Evolutionary conservation across 2,888 invertebrate genomes (phyloP), one percentile per base, ranked within the genome.

Genomic region (Drosophila trichaetosa): DNA sequence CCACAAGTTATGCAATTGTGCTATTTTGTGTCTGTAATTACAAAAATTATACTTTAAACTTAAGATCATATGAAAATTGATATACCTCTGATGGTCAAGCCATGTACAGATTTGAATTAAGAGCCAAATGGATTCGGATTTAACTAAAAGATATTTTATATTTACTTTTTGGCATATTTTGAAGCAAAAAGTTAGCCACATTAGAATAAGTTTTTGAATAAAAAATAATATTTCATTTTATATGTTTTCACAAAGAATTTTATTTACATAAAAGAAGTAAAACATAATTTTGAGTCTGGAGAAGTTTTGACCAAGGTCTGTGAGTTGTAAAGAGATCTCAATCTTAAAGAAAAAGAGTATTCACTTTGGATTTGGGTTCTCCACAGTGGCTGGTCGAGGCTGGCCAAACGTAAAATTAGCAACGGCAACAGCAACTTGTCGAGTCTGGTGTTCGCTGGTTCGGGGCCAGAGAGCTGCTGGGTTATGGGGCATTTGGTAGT

Each of bases 401-500:
- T 61, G 74, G 40, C 49, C 40, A 56, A 57, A 61, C 29, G 33
- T 31, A 40, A 60, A 73, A 54, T 59, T 49, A 64, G 52, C 73
- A 73, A 56, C 69, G 75, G 64, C 72, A 65, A 42, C 54, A 49
- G 49, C 57, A 68, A 68, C 27, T 62, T 57, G 62, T 48, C 10
- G 73, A 58, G 53, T 49, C 36, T 38, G 42, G 18, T 21, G 33
- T 27, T 31, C 16, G 46, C 24, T n/a, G 34, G 40, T 18, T 40
- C 2, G 34, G 42, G 34, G 51, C n/a, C 42, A 42, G 36, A 27
- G 42, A 36, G 33, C 51, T 29, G 60, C 40, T 65, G 57, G 46
- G 36, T 38, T 61, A 61, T 76, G 71, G 57, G 48, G 36, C 34
- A 24, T 61, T 67, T 53, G 73, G 57, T 62, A 73, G 79, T 64